phyloP scores from a whole-genome alignment of 2,888 invertebrate species.

The Folsomia candida region DNA sequence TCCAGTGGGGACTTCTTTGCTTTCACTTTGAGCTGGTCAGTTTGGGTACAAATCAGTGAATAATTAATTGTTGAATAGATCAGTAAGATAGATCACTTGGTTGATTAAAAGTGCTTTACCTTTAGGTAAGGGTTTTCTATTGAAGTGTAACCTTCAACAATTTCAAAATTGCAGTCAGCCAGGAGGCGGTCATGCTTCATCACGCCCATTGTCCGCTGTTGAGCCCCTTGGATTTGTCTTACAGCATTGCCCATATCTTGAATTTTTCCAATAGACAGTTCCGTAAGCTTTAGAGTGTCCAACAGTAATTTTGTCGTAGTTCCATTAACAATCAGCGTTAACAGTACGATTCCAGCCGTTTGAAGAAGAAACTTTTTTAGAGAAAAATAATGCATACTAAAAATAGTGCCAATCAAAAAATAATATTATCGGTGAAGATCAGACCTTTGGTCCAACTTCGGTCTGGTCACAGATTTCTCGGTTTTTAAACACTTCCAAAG shows the following conservation, averaged over 20 bases:
- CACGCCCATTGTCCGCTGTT: slow-evolving; percentile 60
- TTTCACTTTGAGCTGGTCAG: slow-evolving; percentile 4
- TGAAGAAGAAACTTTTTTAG: slow-evolving; percentile 58
- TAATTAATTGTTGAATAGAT: neutral
- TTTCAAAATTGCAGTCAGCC: slow-evolving; percentile 64
- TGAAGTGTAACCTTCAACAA: slow-evolving; percentile 60
- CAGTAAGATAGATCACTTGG: neutral
- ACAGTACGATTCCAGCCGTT: slow-evolving; percentile 61
- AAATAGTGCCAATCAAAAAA: neutral
- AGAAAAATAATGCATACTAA: neutral
- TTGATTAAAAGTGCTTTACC: no score
- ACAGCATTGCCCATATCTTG: slow-evolving; percentile 62
- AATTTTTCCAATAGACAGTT: slow-evolving; percentile 59
- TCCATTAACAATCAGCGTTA: slow-evolving; percentile 62
- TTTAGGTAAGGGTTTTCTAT: slow-evolving; percentile 63
- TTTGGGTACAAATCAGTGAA: neutral
- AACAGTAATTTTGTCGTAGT: slow-evolving; percentile 60
- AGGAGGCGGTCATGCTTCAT: slow-evolving; percentile 65
- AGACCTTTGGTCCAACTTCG: slow-evolving; percentile 41
- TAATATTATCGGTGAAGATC: neutral
- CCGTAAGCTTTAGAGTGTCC: slow-evolving; percentile 59
- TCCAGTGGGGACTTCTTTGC: neutral
- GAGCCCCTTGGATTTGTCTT: slow-evolving; percentile 57
- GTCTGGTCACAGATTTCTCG: slow-evolving; percentile 51
- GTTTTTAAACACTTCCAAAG: slow-evolving; percentile 60